Evolutionary conservation across 2,113 vertebrate species (phyloP).

Genomic region (Brienomyrus brachyistius): DNA sequence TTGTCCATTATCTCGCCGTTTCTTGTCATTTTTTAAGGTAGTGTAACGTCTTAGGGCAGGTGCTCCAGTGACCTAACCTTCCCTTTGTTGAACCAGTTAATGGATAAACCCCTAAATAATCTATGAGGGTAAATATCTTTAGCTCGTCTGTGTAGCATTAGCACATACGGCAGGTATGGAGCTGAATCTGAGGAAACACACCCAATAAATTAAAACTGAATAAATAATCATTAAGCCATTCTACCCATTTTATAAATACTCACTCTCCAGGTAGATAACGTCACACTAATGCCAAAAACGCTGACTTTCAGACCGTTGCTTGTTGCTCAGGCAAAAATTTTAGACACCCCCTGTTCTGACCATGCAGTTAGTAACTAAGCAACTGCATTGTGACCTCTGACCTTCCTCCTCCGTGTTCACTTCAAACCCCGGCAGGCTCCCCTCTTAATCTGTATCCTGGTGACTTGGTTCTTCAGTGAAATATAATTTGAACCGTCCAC

Average conservation of each 20-base stretch:
- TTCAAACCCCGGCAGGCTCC: not conserved
- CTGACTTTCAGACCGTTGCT: not conserved
- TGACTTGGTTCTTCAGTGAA: not conserved
- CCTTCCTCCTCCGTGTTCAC: not conserved
- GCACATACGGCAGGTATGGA: not conserved
- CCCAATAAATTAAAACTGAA: not conserved
- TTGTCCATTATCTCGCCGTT: not conserved
- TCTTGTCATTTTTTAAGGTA: not conserved
- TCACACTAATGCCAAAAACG: not conserved
- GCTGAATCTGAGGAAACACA: not conserved
- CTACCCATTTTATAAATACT: not conserved
- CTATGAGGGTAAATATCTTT: not conserved
- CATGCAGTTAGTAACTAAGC: not conserved
- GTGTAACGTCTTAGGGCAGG: not conserved
- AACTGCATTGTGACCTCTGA: not conserved
- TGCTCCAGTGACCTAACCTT: not conserved
- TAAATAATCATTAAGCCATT: not conserved
- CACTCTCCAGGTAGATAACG: not conserved
- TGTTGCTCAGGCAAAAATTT: not conserved
- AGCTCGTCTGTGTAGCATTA: not conserved
- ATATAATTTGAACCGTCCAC: slow-evolving; percentile 4
- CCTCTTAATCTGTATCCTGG: not conserved
- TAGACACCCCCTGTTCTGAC: not conserved
- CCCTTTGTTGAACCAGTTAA: not conserved
- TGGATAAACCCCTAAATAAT: not conserved